These are phyloP conservation scores for Whitmania pigra DNA, from an alignment of 1,140 invertebrate genomes.

Conservation along the genomic window DNA sequence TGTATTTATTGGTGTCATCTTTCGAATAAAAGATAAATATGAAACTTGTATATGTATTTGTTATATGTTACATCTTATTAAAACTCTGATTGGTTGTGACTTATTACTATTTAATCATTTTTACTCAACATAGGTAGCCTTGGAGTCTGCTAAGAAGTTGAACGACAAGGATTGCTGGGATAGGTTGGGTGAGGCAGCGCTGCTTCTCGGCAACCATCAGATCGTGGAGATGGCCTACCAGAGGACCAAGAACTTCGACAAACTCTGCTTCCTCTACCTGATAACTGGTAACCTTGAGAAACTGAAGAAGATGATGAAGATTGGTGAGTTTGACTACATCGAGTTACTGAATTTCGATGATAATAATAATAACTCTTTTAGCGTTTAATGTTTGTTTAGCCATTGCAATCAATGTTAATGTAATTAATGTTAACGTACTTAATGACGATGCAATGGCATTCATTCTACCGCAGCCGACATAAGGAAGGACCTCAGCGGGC, in stretches of 20 bases:
- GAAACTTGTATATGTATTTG: too few species aligned
- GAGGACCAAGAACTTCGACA: slow-evolving; percentile 97
- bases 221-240: slow-evolving; percentile 98
- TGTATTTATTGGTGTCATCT: too few species aligned
- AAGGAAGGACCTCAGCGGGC: slow-evolving; percentile 69
- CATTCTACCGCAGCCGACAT: slow-evolving; percentile 38
- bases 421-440: not conserved
- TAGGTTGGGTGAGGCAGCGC: slow-evolving; percentile 79
- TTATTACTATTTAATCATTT: too few species aligned
- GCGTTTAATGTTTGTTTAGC: too few species aligned
- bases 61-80: too few species aligned
- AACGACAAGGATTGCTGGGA: slow-evolving; percentile 95
- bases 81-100: too few species aligned
- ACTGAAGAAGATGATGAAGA: slow-evolving; percentile 96
- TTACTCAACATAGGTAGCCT: slow-evolving; percentile 39
- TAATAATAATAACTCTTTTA: too few species aligned
- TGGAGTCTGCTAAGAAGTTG: slow-evolving; percentile 80
- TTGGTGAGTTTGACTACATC: slow-evolving; percentile 45
- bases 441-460: not conserved
- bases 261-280: slow-evolving; percentile 90
- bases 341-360: too few species aligned
- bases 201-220: slow-evolving; percentile 88
- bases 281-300: slow-evolving; percentile 98
- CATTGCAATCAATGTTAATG: too few species aligned
- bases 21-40: too few species aligned